These are phyloP conservation scores for Melanargia galathea DNA, from an alignment of 2,888 invertebrate species.

Conservation along the genomic window DNA sequence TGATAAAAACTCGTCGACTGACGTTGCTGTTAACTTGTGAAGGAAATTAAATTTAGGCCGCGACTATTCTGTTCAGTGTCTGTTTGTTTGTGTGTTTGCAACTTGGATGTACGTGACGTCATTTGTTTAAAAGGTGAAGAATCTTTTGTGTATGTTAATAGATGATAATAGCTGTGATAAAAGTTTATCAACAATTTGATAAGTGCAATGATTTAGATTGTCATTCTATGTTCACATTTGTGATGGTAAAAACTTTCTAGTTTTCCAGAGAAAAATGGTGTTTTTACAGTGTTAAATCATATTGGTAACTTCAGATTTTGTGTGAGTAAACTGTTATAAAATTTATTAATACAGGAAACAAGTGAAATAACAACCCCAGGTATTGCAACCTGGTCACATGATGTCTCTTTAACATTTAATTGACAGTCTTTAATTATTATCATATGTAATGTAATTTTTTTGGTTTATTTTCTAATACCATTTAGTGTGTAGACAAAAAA, in stretches of 20 bases:
- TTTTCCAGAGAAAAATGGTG: conserved; percentile 28
- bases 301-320: neutral
- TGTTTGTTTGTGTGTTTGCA: conserved; percentile 59
- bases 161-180: conserved; percentile 63
- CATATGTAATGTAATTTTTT: too few relatives aligned
- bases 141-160: conserved; percentile 54
- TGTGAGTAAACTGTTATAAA: conserved; percentile 20
- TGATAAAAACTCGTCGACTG: conserved; percentile 35
- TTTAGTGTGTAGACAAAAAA: too few relatives aligned
- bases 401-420: neutral
- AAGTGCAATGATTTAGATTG: conserved; percentile 56
- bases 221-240: conserved; percentile 20
- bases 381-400: neutral
- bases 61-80: conserved; percentile 49
- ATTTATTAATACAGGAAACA: neutral
- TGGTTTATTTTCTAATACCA: too few relatives aligned
- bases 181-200: conserved; percentile 63
- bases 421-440: neutral
- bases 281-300: conserved; percentile 2
- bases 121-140: conserved; percentile 61
- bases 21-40: conserved; percentile 53
- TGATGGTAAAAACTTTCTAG: conserved; percentile 23
- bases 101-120: conserved; percentile 68
- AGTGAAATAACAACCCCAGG: neutral
- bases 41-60: conserved; percentile 57